Base-by-base conservation (phyloP, 1,140 invertebrate species). In the Heterodera schachtii region DNA sequence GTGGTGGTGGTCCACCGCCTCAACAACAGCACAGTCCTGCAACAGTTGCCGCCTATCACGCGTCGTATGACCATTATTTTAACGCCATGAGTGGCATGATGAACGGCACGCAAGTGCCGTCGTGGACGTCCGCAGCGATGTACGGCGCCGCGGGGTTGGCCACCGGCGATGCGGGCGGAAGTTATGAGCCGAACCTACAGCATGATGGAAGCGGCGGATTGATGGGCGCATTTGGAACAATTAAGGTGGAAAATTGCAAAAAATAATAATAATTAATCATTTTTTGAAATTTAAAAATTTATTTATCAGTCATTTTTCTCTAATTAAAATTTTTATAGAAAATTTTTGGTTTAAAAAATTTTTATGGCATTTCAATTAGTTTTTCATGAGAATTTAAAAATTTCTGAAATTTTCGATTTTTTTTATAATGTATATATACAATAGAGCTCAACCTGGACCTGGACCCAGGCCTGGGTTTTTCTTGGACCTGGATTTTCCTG, bases 1-100 rank as follows among this genome's bases (percentile, higher is more conserved):
- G 31, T 31, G 31, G 31, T 31, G 31, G 31, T 31, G 31, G 31
- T 31, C 31, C 31, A 31, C 31, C 31, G 31, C 69, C 69, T 2
- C 9, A 21, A 19, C 69, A 71, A 41, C 31, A 31, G 69, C 69
- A 71, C 69, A 71, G 69, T 71, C 69, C 69, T 7, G 67, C 67
- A 8, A 41, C 69, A 11, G 69, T 41, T 46, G 69, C 69, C 41
- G 69, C 69, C 69, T 41, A 41, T 41, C 44, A 13, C 9, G 69
- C 69, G 6, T 71, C 69, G 1, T 71, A 13, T 41, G 69, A 71
- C 19, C 69, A 11, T 3, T 71, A 71, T 41, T 71, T 41, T 5
- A 19, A 11, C 69, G 69, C 69, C 9, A 71, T 71, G 69, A 41
- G 43, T n/a, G 69, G 69, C 69, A 71, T 71, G 69, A 71, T 71